Conservation (phyloP, 2,113 vertebrate species). For the Bubo blakistoni region DNA sequence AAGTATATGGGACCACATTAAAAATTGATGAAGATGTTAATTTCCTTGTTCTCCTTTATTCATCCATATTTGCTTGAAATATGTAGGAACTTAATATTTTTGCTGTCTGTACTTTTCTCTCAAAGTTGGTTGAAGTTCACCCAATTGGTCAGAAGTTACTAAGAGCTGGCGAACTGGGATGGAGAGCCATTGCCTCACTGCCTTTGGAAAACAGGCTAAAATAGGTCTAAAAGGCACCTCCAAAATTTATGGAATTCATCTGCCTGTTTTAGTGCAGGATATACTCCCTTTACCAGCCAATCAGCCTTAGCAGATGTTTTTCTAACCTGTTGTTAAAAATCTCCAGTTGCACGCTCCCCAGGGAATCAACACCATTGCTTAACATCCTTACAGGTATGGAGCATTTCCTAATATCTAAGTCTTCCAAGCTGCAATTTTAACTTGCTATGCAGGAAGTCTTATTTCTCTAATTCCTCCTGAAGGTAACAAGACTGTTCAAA, state of each 20-base stretch:
- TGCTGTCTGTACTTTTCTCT: not conserved
- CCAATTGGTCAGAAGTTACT: not conserved
- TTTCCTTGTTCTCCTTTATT: not conserved
- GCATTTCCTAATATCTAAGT: not conserved
- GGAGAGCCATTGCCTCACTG: not conserved
- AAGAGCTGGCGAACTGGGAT: not conserved
- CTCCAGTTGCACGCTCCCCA: rapidly evolving
- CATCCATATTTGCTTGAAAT: not conserved
- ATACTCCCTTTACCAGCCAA: rapidly evolving
- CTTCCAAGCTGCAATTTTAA: not conserved
- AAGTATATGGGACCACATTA: not conserved
- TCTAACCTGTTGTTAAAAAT: not conserved
- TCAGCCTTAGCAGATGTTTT: not conserved
- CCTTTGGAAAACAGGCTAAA: not conserved
- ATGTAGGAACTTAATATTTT: not conserved
- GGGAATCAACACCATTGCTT: not conserved
- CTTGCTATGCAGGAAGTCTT: not conserved
- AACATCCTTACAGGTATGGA: rapidly evolving
- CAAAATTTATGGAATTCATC: not conserved
- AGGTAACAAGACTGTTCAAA: not conserved
- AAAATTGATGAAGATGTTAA: rapidly evolving
- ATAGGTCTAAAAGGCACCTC: not conserved
- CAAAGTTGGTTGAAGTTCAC: not conserved
- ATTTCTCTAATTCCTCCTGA: not conserved
- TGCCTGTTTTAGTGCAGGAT: not conserved